A percentile compares a stretch with the other conserved stretches of the same genome.
phyloP scores from a whole-genome alignment of 2,113 vertebrate genomes.

The Sinocyclocheilus anophthalmus region DNA sequence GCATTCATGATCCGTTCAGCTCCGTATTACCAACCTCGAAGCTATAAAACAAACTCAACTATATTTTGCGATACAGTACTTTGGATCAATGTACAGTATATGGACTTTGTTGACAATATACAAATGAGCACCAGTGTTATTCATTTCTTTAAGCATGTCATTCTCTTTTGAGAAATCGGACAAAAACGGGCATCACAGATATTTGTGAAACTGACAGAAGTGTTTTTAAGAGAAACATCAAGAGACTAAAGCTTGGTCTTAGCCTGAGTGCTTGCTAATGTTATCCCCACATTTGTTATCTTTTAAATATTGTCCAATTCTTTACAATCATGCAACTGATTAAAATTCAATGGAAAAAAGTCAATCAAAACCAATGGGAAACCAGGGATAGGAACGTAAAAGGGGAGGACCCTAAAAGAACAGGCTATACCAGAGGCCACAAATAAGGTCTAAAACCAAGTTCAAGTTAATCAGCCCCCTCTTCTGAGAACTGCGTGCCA shows the following conservation, averaged over 20 bases:
- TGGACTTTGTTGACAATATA: constrained; percentile 32
- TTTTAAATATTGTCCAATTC: neutral
- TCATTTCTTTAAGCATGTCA: neutral
- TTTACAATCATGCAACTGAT: constrained; percentile 40
- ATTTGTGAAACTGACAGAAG: constrained; percentile 5
- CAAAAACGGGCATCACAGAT: constrained; percentile 5
- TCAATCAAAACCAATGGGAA: neutral
- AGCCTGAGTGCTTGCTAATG: constrained; percentile 29
- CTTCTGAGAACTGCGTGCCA: neutral
- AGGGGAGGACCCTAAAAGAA: neutral
- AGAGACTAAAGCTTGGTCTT: constrained; percentile 15
- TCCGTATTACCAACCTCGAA: neutral
- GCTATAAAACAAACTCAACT: constrained; percentile 22
- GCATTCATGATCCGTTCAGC: neutral
- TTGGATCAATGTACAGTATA: constrained; percentile 35
- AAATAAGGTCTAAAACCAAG: constrained; percentile 18
- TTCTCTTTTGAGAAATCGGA: neutral
- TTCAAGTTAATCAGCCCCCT: constrained; percentile 5
- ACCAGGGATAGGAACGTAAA: neutral
- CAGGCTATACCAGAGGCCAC: constrained; percentile 21
- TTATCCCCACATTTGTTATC: neutral
- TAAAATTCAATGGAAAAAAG: neutral
- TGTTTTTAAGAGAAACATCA: neutral
- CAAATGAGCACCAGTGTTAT: constrained; percentile 42
- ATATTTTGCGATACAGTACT: constrained; percentile 37